These are phyloP conservation scores for Tetropium fuscum DNA, from an alignment of 2,888 invertebrate genomes.

Conservation along the genomic window DNA sequence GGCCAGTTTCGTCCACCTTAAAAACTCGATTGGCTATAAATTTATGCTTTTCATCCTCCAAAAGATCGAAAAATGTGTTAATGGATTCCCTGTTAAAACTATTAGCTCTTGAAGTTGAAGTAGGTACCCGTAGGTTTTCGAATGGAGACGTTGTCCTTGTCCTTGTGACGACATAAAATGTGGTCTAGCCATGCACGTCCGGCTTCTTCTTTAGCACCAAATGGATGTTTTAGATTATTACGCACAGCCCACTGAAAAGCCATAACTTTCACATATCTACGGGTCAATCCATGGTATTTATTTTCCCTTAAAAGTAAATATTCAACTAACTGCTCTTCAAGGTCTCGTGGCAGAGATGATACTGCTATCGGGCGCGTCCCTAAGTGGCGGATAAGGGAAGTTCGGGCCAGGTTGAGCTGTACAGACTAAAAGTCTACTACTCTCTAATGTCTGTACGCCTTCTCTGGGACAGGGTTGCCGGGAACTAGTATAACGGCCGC, in stretches of 20 bases:
- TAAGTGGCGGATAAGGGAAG: no score
- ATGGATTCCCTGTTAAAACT: conserved; percentile 39
- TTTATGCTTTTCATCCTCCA: conserved; percentile 39
- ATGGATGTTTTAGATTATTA: conserved; percentile 1
- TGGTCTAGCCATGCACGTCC: conserved; percentile 42
- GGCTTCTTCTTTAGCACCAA: conserved; percentile 15
- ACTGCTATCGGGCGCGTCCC: no score
- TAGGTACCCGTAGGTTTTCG: conserved; percentile 41
- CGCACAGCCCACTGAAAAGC: conserved; percentile 1
- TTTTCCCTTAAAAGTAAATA: conserved; percentile 1
- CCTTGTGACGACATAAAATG: conserved; percentile 42
- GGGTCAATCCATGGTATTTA: conserved; percentile 4
- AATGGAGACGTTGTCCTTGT: conserved; percentile 32
- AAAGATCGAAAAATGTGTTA: conserved; percentile 45
- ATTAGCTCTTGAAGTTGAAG: conserved; percentile 39
- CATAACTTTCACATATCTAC: conserved; percentile 1
- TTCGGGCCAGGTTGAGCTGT: no score
- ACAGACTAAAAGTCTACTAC: no score
- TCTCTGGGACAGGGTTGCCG: no score
- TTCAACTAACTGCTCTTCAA: conserved; percentile 2
- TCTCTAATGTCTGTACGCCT: no score
- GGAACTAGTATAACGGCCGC: no score
- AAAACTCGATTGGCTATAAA: conserved; percentile 43
- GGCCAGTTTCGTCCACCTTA: conserved; percentile 58
- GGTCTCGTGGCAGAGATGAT: neutral